These are phyloP conservation scores for Alviniconcha strummeri DNA, from an alignment of 2,888 invertebrate genomes.

Conservation along the genomic window DNA sequence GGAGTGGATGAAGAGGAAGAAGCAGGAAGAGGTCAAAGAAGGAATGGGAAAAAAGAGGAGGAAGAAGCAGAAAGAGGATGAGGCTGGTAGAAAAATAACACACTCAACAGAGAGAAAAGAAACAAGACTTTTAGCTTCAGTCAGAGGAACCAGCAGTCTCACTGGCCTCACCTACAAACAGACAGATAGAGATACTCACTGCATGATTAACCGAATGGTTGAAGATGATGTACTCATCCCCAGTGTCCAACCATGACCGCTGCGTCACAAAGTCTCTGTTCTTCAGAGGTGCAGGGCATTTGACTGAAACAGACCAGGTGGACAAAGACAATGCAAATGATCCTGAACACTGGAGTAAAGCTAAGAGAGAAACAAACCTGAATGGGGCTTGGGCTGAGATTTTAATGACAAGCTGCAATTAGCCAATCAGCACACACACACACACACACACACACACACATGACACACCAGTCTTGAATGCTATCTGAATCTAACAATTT, in stretches of 20 bases:
- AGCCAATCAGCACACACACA: background rate
- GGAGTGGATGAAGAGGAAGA: no score
- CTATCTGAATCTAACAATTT: no score
- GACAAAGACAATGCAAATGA: constrained; percentile 3
- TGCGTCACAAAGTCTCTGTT: constrained; percentile 94
- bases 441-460: background rate
- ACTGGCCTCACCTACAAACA: no score
- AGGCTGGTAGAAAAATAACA: no score
- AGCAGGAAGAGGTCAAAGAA: no score
- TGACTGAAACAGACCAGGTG: constrained; percentile 78
- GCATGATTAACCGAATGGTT: constrained; percentile 93
- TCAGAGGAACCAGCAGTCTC: no score
- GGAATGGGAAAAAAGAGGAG: no score
- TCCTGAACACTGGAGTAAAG: background rate
- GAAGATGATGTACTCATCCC: constrained; percentile 88
- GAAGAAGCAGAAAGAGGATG: no score
- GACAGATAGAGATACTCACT: constrained; percentile 73
- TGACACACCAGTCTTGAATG: no score
- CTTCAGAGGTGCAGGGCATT: constrained; percentile 89
- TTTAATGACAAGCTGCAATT: background rate
- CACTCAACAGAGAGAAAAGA: no score
- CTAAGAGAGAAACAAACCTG: background rate
- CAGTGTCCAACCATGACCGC: constrained; percentile 92
- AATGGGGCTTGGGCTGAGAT: background rate
- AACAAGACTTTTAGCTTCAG: no score